phyloP scores from a whole-genome alignment of 2,888 invertebrate genomes.

The Germaria angustata region DNA sequence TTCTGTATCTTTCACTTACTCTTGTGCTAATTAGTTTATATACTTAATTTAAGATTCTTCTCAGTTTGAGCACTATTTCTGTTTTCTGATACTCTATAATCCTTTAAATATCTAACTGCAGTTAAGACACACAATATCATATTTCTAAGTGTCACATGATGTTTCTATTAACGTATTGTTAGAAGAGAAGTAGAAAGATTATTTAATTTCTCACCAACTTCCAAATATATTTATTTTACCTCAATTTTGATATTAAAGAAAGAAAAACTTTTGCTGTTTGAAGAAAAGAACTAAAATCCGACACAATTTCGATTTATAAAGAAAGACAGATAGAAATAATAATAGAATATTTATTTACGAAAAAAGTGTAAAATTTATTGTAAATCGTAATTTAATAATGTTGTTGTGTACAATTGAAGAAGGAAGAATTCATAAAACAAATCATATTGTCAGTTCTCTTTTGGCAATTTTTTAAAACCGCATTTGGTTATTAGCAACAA shows the following conservation, averaged over 20 bases:
- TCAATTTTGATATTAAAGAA: too few relatives aligned
- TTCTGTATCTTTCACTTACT: too few relatives aligned
- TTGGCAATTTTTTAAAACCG: not conserved
- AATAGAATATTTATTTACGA: not conserved
- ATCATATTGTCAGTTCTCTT: not conserved
- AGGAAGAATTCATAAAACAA: constrained; percentile 8
- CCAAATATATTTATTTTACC: not conserved
- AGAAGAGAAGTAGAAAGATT: not conserved
- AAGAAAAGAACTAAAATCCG: not conserved
- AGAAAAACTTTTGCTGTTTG: not conserved
- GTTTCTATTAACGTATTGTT: not conserved
- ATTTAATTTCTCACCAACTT: not conserved
- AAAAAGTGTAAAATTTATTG: constrained; percentile 12
- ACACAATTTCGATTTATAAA: constrained; percentile 19
- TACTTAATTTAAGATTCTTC: too few relatives aligned
- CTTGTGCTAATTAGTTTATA: too few relatives aligned
- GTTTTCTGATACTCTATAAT: too few relatives aligned
- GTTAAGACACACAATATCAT: not conserved
- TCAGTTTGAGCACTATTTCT: too few relatives aligned
- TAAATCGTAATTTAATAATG: constrained; percentile 13
- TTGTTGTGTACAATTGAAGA: constrained; percentile 8
- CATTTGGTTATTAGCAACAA: not conserved
- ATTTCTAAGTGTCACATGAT: not conserved
- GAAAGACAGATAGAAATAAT: not conserved
- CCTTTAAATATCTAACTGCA: too few relatives aligned